Evolutionary conservation across 2,888 invertebrate genomes (phyloP), one percentile per base, ranked within the genome.

Genomic region (Andrena haemorrhoa): DNA sequence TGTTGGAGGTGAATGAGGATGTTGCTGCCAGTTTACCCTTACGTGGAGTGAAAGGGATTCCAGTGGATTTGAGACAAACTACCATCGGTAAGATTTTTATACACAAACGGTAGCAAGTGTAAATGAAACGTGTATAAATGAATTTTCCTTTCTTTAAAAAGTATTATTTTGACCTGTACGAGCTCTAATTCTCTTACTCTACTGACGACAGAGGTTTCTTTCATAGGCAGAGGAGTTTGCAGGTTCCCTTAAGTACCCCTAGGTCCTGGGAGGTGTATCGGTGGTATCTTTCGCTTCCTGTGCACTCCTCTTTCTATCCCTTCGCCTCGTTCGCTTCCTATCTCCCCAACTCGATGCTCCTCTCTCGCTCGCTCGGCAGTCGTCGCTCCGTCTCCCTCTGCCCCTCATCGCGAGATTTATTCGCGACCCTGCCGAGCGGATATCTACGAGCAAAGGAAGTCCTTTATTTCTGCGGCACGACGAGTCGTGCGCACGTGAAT

Each of bases 391-490:
- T 81, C 64, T 23, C 41, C 26, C 33, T 58, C 74, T 81, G 66
- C 75, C 64, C 68, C 66, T 82, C 79, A 66, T 71, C 79, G 74
- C 51, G 74, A 84, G 86, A 90, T 90, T 90, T 90, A 90, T 90
- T 90, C 85, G 85, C 85, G 84, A 83, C 84, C 86, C 80, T 78
- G 76, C 79, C 71, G 74, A 82, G 82, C 85, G 77, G 82, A 86
- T 86, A 85, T 84, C 83, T 85, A 84, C 83, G 84, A 86, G 80
- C 79, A 68, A 75, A 82, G 80, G 79, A 84, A 85, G 84, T 86
- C 83, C 85, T 86, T 88, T 86, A 85, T 85, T 88, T 85, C 84
- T 86, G 49, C 75, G 78, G 66, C 64, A 81, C 79, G 65, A 74
- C 76, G 60, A 70, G 70, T 79, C 71, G 73, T 69, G 78, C 61